These are phyloP conservation scores for Typhlichthys eigenmanni DNA, from an alignment of 2,797 vertebrate genomes.

Conservation along the genomic window DNA sequence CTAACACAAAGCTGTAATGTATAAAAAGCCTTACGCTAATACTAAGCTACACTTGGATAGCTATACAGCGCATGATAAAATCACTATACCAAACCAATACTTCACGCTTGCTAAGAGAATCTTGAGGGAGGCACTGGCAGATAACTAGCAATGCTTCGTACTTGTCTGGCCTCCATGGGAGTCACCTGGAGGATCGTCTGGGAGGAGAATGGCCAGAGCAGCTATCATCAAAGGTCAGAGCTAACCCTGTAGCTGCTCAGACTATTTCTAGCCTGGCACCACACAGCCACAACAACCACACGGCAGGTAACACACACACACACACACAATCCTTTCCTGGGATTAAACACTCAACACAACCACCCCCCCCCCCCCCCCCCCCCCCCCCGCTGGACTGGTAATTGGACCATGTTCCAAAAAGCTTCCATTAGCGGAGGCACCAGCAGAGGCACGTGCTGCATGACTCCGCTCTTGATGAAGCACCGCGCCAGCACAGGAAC, in stretches of 20 bases:
- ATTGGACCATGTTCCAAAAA: conserved; percentile 37
- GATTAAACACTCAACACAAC: conserved; percentile 25
- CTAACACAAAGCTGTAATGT: not conserved
- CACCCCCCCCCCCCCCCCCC: not conserved
- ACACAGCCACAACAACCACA: conserved; percentile 49
- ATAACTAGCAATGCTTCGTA: conserved; percentile 11
- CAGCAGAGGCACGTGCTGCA: conserved; percentile 28
- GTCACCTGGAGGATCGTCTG: conserved; percentile 26
- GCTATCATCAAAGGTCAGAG: conserved; percentile 54
- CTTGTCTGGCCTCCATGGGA: conserved; percentile 12
- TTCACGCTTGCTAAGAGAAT: conserved; percentile 4
- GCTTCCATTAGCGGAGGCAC: conserved; percentile 22
- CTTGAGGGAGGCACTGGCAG: conserved; percentile 3
- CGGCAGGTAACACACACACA: conserved; percentile 53
- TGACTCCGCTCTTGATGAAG: conserved; percentile 5
- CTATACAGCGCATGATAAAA: not conserved
- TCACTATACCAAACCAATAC: not conserved
- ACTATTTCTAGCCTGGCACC: conserved; percentile 61
- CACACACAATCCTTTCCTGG: conserved; percentile 39
- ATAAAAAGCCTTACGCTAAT: not conserved
- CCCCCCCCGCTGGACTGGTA: conserved; percentile 14
- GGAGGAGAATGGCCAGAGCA: conserved; percentile 43
- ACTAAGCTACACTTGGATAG: not conserved
- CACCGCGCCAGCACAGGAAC: too few species aligned
- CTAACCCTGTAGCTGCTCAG: conserved; percentile 18